Conservation (phyloP, 2,888 invertebrate genomes). For the Piscicola geometra region DNA sequence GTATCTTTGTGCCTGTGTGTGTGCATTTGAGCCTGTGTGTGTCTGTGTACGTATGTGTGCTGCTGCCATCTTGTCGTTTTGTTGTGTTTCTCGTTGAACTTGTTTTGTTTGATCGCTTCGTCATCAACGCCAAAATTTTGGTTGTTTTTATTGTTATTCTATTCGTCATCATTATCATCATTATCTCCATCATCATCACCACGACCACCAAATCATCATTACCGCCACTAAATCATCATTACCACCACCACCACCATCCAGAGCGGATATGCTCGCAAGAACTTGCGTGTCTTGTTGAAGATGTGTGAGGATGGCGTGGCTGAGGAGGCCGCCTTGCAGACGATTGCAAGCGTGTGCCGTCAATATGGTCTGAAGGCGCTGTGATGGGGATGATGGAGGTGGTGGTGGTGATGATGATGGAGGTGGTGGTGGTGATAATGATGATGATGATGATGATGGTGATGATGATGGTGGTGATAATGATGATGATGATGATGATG, state of each 20-base stretch:
- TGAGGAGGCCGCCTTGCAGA: background rate
- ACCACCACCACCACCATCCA: slow-evolving; percentile 43
- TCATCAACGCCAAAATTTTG: background rate
- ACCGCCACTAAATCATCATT: too few species aligned
- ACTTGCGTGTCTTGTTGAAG: slow-evolving; percentile 56
- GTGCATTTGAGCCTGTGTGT: background rate
- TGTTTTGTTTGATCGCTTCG: too few species aligned
- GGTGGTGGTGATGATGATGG: slow-evolving; percentile 57
- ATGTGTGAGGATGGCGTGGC: slow-evolving; percentile 54
- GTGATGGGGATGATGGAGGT: slow-evolving; percentile 52
- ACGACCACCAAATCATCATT: too few species aligned
- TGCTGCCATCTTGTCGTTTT: too few species aligned
- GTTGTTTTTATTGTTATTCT: background rate
- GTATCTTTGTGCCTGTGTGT: too few species aligned
- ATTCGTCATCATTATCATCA: background rate
- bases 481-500: slow-evolving; percentile 22
- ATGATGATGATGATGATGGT: background rate
- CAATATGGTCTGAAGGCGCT: too few species aligned
- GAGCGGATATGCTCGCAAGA: slow-evolving; percentile 55
- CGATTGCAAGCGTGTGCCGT: too few species aligned
- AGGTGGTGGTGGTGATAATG: slow-evolving; percentile 55
- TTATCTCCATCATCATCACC: background rate
- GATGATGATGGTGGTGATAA: slow-evolving; percentile 8
- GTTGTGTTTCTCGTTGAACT: too few species aligned
- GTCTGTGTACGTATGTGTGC: background rate